A percentile compares a stretch with the other conserved stretches of the same genome.
Evolutionary conservation across 2,888 invertebrate species (phyloP).

Genomic region (Steinernema carpocapsae): DNA sequence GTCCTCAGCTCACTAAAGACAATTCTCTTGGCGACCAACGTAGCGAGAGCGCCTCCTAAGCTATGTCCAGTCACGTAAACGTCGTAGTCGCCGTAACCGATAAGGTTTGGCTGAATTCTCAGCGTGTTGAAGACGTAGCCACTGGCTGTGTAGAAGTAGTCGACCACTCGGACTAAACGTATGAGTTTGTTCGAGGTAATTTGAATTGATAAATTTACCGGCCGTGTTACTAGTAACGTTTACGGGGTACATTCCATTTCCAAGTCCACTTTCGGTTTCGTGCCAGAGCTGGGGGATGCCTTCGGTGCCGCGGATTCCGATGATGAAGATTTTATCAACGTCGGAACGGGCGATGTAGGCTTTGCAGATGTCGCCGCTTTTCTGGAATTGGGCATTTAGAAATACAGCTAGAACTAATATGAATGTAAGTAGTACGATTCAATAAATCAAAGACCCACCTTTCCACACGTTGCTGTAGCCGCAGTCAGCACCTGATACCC

Average conservation of each 20-base stretch:
- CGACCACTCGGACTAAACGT: background rate
- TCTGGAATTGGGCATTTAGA: background rate
- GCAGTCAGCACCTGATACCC: background rate
- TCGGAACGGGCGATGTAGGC: slow-evolving; percentile 6
- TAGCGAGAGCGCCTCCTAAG: slow-evolving; percentile 65
- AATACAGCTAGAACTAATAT: background rate
- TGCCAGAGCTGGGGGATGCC: background rate
- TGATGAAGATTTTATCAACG: background rate
- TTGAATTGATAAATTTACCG: no score
- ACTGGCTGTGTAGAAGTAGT: background rate
- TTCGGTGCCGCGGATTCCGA: slow-evolving; percentile 25
- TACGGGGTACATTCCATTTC: background rate
- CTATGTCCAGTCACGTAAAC: slow-evolving; percentile 63
- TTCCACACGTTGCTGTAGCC: background rate
- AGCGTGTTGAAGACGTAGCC: background rate
- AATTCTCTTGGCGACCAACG: slow-evolving; percentile 60
- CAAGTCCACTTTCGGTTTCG: background rate
- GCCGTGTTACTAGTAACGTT: background rate
- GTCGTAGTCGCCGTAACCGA: background rate
- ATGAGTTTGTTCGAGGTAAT: background rate
- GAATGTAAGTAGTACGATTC: background rate
- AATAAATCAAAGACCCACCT: background rate
- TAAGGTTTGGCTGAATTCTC: background rate
- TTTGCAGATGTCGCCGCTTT: background rate
- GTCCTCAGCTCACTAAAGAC: background rate